Percentiles rank a stretch among this genome's conserved stretches.
phyloP scores from a whole-genome alignment of 2,888 invertebrate genomes.

The Deroplatys truncata region DNA sequence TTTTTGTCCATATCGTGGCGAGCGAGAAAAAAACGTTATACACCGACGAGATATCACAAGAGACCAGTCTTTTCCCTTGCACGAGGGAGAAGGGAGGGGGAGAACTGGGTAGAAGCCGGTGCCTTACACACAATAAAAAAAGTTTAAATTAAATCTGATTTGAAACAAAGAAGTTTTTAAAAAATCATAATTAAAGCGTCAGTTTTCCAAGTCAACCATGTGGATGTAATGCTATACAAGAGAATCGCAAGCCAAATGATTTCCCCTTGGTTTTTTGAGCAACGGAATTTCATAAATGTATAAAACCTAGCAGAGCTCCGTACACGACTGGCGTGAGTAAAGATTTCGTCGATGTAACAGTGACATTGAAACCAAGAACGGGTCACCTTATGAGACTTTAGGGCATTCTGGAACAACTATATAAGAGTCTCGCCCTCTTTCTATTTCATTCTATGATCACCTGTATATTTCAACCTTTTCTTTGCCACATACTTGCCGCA shows the following conservation, averaged over 20 bases:
- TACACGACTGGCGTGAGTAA: background rate
- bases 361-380: background rate
- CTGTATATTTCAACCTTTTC: too few relatives aligned
- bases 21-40: background rate
- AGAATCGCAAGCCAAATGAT: constrained; percentile 20
- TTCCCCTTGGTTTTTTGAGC: constrained; percentile 26
- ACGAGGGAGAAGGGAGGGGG: background rate
- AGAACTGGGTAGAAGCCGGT: background rate
- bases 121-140: constrained; percentile 21
- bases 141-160: constrained; percentile 30
- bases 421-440: too few relatives aligned
- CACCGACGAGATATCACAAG: constrained; percentile 10
- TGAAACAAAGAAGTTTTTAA: constrained; percentile 27
- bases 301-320: constrained; percentile 1
- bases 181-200: constrained; percentile 24
- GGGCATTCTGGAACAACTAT: too few relatives aligned
- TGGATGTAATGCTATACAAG: constrained; percentile 15
- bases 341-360: background rate
- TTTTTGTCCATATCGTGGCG: background rate
- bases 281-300: constrained; percentile 28
- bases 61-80: constrained; percentile 1
- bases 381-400: too few relatives aligned
- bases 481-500: too few relatives aligned
- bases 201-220: constrained; percentile 16
- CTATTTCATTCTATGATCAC: too few relatives aligned